phyloP scores from a whole-genome alignment of 2,888 invertebrate species.

The Stenodera caucasica region DNA sequence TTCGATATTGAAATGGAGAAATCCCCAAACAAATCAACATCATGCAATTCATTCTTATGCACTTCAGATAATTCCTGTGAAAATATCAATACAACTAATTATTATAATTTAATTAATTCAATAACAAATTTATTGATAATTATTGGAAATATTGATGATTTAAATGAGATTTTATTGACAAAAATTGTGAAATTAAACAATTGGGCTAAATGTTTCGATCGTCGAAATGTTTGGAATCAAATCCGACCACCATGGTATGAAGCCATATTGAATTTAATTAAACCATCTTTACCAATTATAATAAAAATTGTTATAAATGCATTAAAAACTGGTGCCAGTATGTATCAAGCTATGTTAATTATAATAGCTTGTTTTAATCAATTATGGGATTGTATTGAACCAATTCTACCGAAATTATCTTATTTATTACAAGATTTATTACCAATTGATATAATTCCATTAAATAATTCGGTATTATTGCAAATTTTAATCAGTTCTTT shows the following conservation, averaged over 20 bases:
- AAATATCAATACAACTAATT: conserved; percentile 44
- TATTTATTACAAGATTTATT: conserved; percentile 67
- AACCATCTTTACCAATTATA: conserved; percentile 65
- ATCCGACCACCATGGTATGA: conserved; percentile 77
- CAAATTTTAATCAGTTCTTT: conserved; percentile 71
- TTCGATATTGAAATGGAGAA: conserved; percentile 44
- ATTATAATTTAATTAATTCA: conserved; percentile 65
- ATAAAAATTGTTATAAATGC: conserved; percentile 71
- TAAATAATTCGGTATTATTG: conserved; percentile 70
- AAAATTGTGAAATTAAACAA: conserved; percentile 60
- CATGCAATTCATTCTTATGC: conserved; percentile 72
- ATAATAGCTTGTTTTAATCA: conserved; percentile 71
- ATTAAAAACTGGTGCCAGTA: conserved; percentile 73
- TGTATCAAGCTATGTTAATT: conserved; percentile 79
- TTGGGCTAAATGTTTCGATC: conserved; percentile 76
- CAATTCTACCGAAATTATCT: conserved; percentile 59
- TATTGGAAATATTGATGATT: conserved; percentile 66
- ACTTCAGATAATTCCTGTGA: conserved; percentile 63
- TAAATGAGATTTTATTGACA: conserved; percentile 66
- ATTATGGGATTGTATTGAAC: conserved; percentile 69
- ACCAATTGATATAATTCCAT: conserved; percentile 70
- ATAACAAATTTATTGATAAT: conserved; percentile 66
- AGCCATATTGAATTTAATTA: conserved; percentile 67
- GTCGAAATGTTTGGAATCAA: conserved; percentile 82
- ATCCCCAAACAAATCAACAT: conserved; percentile 36